A percentile compares a stretch with the other conserved stretches of the same genome.
Evolutionary conservation across 1,140 invertebrate genomes (phyloP).

Genomic region (Cherax destructor): DNA sequence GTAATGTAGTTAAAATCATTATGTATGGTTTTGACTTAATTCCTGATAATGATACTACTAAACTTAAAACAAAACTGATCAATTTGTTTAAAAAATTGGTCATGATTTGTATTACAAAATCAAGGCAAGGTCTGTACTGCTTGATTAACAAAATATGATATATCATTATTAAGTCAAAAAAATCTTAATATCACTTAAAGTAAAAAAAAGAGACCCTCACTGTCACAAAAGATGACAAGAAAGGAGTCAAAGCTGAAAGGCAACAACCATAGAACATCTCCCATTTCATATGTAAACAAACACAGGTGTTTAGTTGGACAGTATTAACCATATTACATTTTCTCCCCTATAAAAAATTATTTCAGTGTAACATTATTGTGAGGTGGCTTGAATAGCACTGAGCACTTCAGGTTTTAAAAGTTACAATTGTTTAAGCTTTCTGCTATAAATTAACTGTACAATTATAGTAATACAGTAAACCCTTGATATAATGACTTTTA

Average conservation of each 20-base stretch:
- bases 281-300: background rate
- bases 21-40: background rate
- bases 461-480: background rate
- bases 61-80: background rate
- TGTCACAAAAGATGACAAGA: background rate
- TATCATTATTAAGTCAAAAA: background rate
- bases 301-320: background rate
- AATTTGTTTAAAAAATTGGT: no score
- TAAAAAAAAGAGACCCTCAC: background rate
- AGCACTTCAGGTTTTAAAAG: background rate
- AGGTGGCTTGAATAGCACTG: background rate
- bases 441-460: background rate
- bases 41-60: background rate
- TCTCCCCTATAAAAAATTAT: no score
- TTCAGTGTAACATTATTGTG: background rate
- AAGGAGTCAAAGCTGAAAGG: conserved; percentile 12
- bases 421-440: background rate
- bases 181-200: background rate
- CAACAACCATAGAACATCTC: background rate
- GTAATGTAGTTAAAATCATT: background rate
- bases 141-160: background rate
- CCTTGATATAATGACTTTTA: background rate
- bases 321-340: background rate
- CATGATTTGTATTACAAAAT: no score
- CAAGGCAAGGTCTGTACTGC: no score